A percentile compares a stretch with the other conserved stretches of the same genome.
Conservation (phyloP, 2,888 invertebrate species). For the Drosophila mettleri region DNA sequence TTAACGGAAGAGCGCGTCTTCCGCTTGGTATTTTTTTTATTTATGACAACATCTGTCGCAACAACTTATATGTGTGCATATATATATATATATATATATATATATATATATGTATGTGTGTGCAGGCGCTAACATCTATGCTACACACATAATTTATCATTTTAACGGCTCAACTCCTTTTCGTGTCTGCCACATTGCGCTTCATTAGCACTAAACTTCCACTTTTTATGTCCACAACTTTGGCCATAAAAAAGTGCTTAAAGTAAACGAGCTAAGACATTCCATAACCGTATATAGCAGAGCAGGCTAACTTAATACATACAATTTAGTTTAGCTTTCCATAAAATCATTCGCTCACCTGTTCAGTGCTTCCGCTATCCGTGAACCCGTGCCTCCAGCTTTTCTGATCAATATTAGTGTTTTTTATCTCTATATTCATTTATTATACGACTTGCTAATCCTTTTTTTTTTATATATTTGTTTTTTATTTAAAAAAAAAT, state of each 20-base stretch:
- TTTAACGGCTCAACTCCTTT: slow-evolving; percentile 73
- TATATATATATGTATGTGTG: slow-evolving; percentile 42
- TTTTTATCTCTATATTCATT: no score
- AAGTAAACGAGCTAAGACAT: not conserved
- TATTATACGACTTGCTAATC: not conserved
- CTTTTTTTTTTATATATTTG: not conserved
- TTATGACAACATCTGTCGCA: slow-evolving; percentile 79
- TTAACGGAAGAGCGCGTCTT: slow-evolving; percentile 37
- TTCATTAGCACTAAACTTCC: slow-evolving; percentile 44
- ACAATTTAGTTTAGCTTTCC: not conserved
- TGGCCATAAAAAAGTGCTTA: slow-evolving; percentile 33
- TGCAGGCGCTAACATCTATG: slow-evolving; percentile 68
- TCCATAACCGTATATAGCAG: not conserved
- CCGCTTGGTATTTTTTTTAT: slow-evolving; percentile 68
- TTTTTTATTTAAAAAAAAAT: no score
- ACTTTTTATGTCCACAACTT: slow-evolving; percentile 58
- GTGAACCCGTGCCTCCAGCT: not conserved
- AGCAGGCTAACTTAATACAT: not conserved
- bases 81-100: no score
- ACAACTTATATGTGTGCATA: slow-evolving; percentile 47
- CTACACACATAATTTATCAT: slow-evolving; percentile 84
- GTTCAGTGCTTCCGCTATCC: not conserved
- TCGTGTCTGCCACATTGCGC: slow-evolving; percentile 32
- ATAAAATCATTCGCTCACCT: slow-evolving; percentile 31
- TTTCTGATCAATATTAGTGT: no score